Percentiles rank a stretch among this genome's conserved stretches.
phyloP scores from a whole-genome alignment of 2,888 invertebrate genomes.

The Brachypalpus laphriformis region DNA sequence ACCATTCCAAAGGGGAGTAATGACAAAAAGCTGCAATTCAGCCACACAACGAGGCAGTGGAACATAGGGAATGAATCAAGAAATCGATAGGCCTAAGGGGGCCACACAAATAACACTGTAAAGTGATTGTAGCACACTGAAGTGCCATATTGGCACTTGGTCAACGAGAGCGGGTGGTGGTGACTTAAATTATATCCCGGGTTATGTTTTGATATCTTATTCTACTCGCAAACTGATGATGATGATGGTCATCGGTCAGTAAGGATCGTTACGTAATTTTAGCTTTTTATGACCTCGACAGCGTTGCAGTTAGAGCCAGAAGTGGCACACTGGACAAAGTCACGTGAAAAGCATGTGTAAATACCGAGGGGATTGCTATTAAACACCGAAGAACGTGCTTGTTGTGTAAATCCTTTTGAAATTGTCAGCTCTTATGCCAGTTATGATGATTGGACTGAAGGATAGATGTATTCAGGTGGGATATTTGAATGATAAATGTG shows the following conservation, averaged over 20 bases:
- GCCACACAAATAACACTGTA: slow-evolving; percentile 8
- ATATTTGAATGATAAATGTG: neutral
- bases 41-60: neutral
- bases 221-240: neutral
- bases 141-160: slow-evolving; percentile 40
- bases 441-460: slow-evolving; percentile 8
- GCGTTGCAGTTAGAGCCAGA: neutral
- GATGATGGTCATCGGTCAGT: neutral
- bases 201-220: slow-evolving; percentile 16
- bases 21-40: slow-evolving; percentile 10
- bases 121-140: slow-evolving; percentile 20
- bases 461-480: neutral
- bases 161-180: no score
- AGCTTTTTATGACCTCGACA: neutral
- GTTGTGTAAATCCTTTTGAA: neutral
- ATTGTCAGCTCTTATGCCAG: neutral
- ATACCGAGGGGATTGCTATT: neutral
- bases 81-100: slow-evolving; percentile 41
- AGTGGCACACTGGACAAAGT: neutral
- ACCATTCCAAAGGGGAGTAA: slow-evolving; percentile 21
- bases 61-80: neutral
- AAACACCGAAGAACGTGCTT: neutral
- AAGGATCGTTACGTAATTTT: slow-evolving; percentile 1
- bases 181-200: no score
- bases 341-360: neutral